Evolutionary conservation across 2,888 invertebrate genomes (phyloP), one percentile per base, ranked within the genome.

Genomic region (Dendrolimus pini): DNA sequence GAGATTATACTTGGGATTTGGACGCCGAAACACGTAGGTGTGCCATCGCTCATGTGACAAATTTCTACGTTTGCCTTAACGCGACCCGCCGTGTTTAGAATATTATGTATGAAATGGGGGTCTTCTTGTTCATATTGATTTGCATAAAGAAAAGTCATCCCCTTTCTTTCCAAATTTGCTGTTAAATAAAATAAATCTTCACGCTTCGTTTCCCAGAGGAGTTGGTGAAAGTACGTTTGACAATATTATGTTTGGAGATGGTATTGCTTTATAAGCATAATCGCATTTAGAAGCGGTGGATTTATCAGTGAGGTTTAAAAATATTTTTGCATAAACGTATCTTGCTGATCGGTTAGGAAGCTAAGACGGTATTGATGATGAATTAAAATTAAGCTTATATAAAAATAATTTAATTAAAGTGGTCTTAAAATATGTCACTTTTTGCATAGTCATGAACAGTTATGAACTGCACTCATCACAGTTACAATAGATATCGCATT

Each of bases 41-140:
- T 83, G 85, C 90, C 89, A 90, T 90, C 89, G 89, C 89, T 90
- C 89, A 90, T 89, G 89, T 90, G 89, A 90, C 89, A 90, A 90
- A 90, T 90, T 90, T 89, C 86, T 88, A 84, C 89, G 86, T 89
- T 89, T 89, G 88, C 89, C 86, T 89, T 89, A 88, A 88, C 89
- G 87, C 83, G 82, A 79, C 73, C 74, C 77, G 76, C 75, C 90
- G 89, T 89, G 90, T 87, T 88, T 87, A 83, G 90, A 89, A 90
- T 90, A 89, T 87, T 84, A 83, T 81, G 86, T 85, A 77, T 75
- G 73, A 69, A 74, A 70, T 77, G 67, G 76, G 79, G 74, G 75
- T 78, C 68, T 69, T 74, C 72, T 74, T 79, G 78, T 74, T 80
- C 78, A 76, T 82, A 87, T 87, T 87, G 86, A 89, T 90, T 89